phyloP scores from a whole-genome alignment of 2,888 invertebrate genomes.

The Plagiodera versicolora region DNA sequence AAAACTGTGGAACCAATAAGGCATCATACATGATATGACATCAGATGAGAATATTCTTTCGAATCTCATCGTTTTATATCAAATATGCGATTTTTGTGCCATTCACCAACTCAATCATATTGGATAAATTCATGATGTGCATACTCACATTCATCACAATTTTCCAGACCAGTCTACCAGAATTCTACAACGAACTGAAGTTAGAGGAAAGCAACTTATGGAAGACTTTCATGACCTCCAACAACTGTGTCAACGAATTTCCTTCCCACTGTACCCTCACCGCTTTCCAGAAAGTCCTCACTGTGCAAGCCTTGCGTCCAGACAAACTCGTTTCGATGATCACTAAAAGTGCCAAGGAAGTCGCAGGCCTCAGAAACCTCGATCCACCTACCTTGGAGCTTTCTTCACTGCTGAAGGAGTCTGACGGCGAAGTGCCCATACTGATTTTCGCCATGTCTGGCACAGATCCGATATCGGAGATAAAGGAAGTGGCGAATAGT shows the following conservation, averaged over 20 bases:
- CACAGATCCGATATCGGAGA: slow-evolving; percentile 85
- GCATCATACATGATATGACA: too few species aligned
- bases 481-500: slow-evolving; percentile 66
- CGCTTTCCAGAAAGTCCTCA: slow-evolving; percentile 79
- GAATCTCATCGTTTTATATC: too few species aligned
- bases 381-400: slow-evolving; percentile 50
- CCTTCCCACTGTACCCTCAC: slow-evolving; percentile 63
- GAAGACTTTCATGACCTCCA: slow-evolving; percentile 67
- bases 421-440: slow-evolving; percentile 67
- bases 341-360: slow-evolving; percentile 67
- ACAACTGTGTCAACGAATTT: slow-evolving; percentile 66
- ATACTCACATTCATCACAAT: too few species aligned
- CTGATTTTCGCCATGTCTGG: slow-evolving; percentile 86
- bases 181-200: slow-evolving; percentile 63
- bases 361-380: slow-evolving; percentile 59
- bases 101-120: too few species aligned
- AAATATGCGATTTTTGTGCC: too few species aligned
- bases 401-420: slow-evolving; percentile 60
- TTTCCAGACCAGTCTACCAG: slow-evolving; percentile 55
- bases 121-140: too few species aligned
- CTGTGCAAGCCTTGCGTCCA: slow-evolving; percentile 79
- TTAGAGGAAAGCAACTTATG: slow-evolving; percentile 68
- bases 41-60: too few species aligned
- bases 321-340: slow-evolving; percentile 81
- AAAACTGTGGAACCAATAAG: too few species aligned